Base-by-base conservation (phyloP, 1,140 invertebrate species). In the Euwallacea similis region DNA sequence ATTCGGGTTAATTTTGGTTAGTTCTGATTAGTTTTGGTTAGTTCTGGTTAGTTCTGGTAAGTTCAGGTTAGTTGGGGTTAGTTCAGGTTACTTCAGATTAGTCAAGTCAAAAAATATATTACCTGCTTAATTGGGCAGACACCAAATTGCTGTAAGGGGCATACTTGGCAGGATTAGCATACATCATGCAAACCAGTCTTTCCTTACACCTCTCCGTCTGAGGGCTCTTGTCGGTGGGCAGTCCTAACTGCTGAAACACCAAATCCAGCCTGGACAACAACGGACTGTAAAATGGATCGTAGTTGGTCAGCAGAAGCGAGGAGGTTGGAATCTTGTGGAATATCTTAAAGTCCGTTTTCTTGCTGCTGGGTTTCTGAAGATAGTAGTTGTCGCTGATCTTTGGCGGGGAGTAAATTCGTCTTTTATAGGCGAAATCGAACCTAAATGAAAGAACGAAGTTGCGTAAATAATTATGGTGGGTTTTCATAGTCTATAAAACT, bases 91-190 rank as follows among this genome's bases (percentile, higher is more conserved):
- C 1, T 33, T 33, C 21, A 33, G 21, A 33, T 33, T 33, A 33
- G 4, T 50, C 9, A 50, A 1, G 13, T 13, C 16, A 56, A 56
- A 56, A 16, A 15, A 15, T 21, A 13, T 15, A 60, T 85, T 83
- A 92, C 90, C 90, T 89, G 81, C 92, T 93, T 33, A 95, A 80
- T 77, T 95, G 92, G 0, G 92, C 92, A 1, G 92, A 94, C 1
- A 95, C 87, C n/a, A 95, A 84, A 79, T 94, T 95, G 65, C 92
- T 93, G 75, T 92, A 94, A 0, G 92, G 92, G 0, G 92, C 92
- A 80, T 90, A 95, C 76, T 93, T 91, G 3, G 91, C 92, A 0
- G 93, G 93, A 76, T 88, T 91, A 21, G 89, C 86, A 79, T 95
- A 95, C 91, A 95, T 94, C 65, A 91, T 84, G 77, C 93, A 95